A percentile compares a stretch with the other conserved stretches of the same genome.
Conservation (phyloP, 2,113 vertebrate species). For the Spermophilus dauricus region DNA sequence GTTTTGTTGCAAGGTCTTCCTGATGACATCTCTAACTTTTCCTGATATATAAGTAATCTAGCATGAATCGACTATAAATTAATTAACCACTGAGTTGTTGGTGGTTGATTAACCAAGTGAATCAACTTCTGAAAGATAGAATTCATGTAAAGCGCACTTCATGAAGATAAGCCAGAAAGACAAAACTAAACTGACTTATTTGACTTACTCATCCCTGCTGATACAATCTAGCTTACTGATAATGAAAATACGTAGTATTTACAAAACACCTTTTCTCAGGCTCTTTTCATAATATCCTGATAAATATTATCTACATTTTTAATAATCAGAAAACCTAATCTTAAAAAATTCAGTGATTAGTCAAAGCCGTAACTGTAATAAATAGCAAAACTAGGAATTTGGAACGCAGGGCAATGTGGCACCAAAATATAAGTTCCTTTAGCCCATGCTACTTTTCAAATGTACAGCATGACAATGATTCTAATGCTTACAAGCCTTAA, state of each 20-base stretch:
- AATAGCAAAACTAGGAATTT: neutral
- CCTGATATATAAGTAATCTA: conserved; percentile 40
- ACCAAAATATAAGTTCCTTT: conserved; percentile 7
- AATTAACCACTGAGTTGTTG: conserved; percentile 25
- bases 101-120: neutral
- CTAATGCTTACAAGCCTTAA: neutral
- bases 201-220: conserved; percentile 49
- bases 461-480: conserved; percentile 23
- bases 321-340: conserved; percentile 49
- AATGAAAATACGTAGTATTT: conserved; percentile 59
- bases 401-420: neutral
- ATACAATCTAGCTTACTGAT: conserved; percentile 28
- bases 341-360: conserved; percentile 30
- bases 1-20: neutral
- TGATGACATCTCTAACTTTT: conserved; percentile 8
- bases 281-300: conserved; percentile 50
- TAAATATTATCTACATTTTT: conserved; percentile 35
- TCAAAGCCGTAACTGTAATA: conserved; percentile 25
- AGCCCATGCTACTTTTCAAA: conserved; percentile 42
- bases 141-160: conserved; percentile 35
- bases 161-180: conserved; percentile 44
- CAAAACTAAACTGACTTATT: conserved; percentile 64
- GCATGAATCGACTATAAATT: conserved; percentile 22
- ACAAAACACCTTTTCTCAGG: neutral
- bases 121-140: conserved; percentile 48